Evolutionary conservation across 2,113 vertebrate species (phyloP).

Genomic region (Neolamprologus sp.): DNA sequence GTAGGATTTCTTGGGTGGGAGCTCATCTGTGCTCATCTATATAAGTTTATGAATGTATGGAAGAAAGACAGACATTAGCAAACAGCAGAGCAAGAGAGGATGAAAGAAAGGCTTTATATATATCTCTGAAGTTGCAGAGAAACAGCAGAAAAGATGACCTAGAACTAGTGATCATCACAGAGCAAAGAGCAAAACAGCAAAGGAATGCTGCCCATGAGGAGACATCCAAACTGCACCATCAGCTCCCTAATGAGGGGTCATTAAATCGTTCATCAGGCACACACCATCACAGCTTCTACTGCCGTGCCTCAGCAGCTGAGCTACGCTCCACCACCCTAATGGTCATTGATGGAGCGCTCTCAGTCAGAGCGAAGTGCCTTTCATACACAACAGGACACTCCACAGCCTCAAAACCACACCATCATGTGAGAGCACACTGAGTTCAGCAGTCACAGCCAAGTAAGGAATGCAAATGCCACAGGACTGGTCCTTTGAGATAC

Average conservation of each 20-base stretch:
- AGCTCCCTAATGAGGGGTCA: slow-evolving; percentile 47
- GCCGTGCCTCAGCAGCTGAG: slow-evolving; percentile 3
- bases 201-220: slow-evolving; percentile 22
- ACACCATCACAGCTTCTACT: slow-evolving; percentile 35
- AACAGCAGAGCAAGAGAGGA: background rate
- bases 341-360: slow-evolving; percentile 43
- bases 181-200: background rate
- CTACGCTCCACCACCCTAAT: slow-evolving; percentile 41
- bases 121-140: background rate
- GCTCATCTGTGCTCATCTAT: background rate
- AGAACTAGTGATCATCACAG: background rate
- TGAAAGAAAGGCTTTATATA: background rate
- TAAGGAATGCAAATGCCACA: slow-evolving; percentile 37
- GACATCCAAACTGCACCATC: slow-evolving; percentile 40
- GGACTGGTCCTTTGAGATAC: slow-evolving; percentile 47
- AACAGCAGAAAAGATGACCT: background rate
- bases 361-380: slow-evolving; percentile 26
- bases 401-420: background rate
- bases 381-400: slow-evolving; percentile 9
- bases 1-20: background rate
- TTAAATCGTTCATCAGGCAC: slow-evolving; percentile 49
- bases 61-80: background rate
- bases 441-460: slow-evolving; percentile 23
- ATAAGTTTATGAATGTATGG: background rate
- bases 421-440: background rate